Percentiles rank a stretch among this genome's conserved stretches.
These are phyloP conservation scores for Agapostemon virescens DNA, from an alignment of 2,888 invertebrate species.

Conservation along the genomic window DNA sequence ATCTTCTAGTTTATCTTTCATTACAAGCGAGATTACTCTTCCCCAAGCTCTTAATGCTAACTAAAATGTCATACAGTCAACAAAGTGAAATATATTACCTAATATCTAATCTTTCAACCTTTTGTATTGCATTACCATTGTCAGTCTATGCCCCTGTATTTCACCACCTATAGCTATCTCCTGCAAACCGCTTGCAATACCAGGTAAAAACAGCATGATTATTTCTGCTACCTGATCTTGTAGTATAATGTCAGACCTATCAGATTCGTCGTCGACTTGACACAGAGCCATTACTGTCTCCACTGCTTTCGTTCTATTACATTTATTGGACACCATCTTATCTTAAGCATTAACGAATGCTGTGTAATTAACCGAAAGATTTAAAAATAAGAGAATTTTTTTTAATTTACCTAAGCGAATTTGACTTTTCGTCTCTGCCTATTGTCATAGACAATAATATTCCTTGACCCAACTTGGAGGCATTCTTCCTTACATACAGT, in stretches of 20 bases:
- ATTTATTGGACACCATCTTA: slow-evolving; percentile 16
- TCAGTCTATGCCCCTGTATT: slow-evolving; percentile 84
- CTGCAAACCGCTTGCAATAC: slow-evolving; percentile 83
- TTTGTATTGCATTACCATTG: slow-evolving; percentile 81
- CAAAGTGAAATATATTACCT: not conserved
- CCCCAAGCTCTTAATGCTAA: slow-evolving; percentile 80
- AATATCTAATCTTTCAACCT: slow-evolving; percentile 8
- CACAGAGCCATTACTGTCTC: slow-evolving; percentile 85
- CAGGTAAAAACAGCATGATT: slow-evolving; percentile 85
- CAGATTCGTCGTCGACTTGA: slow-evolving; percentile 83
- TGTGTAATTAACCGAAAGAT: not conserved
- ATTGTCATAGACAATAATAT: slow-evolving; percentile 85
- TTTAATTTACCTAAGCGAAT: slow-evolving; percentile 83
- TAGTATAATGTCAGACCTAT: slow-evolving; percentile 82
- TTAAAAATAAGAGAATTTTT: slow-evolving; percentile 2
- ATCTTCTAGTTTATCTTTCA: slow-evolving; percentile 78
- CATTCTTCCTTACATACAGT: slow-evolving; percentile 83
- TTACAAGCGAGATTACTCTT: slow-evolving; percentile 79
- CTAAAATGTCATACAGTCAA: slow-evolving; percentile 70
- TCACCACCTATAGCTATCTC: slow-evolving; percentile 83
- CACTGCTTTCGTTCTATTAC: slow-evolving; percentile 81
- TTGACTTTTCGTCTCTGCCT: slow-evolving; percentile 85
- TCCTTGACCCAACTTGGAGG: slow-evolving; percentile 85
- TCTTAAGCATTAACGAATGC: not conserved
- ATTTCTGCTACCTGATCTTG: slow-evolving; percentile 82